Base-by-base conservation (phyloP, 2,797 vertebrate species). In the Rhyacichthys aspro region DNA sequence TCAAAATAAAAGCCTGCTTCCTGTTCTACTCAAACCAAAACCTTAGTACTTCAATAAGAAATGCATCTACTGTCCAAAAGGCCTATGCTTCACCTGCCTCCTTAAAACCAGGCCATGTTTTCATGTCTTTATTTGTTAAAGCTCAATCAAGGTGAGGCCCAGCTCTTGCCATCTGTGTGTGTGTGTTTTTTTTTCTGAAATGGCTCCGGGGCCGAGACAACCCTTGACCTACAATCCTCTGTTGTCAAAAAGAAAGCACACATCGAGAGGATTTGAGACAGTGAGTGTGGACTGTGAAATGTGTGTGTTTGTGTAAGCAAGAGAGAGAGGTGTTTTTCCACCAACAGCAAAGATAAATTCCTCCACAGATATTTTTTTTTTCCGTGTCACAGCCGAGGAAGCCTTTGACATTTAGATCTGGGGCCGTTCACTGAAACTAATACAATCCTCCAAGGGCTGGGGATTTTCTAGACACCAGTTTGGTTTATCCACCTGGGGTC, bases 151-250 rank as follows among this genome's bases (percentile, higher is more conserved):
- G 70, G 78, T 72, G 70, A 63, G n/a, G 44, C 12, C 67, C 18
- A 4, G 3, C 50, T 59, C 55, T 47, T 23, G 42, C 55, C 39
- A 67, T 68, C 43, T 41, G 63, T 64, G 53, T 49, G 58, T 39
- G 28, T 54, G 33, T 15, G 2, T 33, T 39, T 64, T 70, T 53
- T 72, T 78, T 72, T 43, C 77, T 69, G 36, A 67, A 41, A 41
- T 16, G 23, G 36, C 64, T 74, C 55, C 43, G 59, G 77, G 76
- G 71, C 67, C 59, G 43, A 47, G 58, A 65, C 52, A 62, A 62
- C 47, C 71, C 58, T 72, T 81, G 74, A 82, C 85, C 77, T 71
- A 68, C 78, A 74, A 82, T 72, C 57, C 63, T 57, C 50, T 55
- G 70, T 56, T 70, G 74, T 79, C 73, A 74, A 63, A 75, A 69